These are phyloP conservation scores for Mantis religiosa DNA, from an alignment of 2,888 invertebrate genomes.

Conservation along the genomic window DNA sequence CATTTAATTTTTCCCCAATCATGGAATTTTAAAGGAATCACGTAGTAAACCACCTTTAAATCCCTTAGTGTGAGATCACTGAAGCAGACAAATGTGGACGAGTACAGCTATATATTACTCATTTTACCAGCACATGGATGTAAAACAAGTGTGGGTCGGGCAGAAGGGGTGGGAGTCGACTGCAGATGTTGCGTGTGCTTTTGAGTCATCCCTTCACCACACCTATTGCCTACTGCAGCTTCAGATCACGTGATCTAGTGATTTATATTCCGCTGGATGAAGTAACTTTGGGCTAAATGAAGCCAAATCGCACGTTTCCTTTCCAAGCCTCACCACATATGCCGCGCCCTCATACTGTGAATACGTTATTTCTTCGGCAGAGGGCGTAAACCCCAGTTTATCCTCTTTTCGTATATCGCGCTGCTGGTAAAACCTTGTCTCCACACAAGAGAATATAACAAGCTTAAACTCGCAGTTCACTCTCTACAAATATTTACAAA, in stretches of 20 bases:
- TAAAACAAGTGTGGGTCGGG: too few species aligned
- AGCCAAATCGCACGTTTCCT: not conserved
- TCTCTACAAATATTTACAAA: not conserved
- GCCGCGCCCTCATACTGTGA: not conserved
- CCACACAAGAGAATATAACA: not conserved
- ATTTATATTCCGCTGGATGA: not conserved
- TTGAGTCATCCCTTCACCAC: too few species aligned
- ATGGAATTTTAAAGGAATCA: too few species aligned
- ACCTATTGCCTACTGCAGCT: too few species aligned
- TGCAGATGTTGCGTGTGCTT: too few species aligned
- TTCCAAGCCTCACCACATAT: not conserved
- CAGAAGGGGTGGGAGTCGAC: too few species aligned
- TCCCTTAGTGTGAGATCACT: too few species aligned
- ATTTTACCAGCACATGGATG: too few species aligned
- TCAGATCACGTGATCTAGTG: not conserved
- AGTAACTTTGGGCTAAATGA: not conserved
- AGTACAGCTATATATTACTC: too few species aligned
- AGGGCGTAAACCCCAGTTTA: not conserved
- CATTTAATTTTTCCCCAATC: too few species aligned
- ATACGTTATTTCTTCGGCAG: not conserved
- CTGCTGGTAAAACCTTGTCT: not conserved
- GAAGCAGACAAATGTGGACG: too few species aligned
- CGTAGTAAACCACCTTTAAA: too few species aligned
- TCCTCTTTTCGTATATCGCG: not conserved
- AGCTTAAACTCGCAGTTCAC: not conserved